Evolutionary conservation across 2,113 vertebrate species (phyloP).

Genomic region (Prunella himalayana): DNA sequence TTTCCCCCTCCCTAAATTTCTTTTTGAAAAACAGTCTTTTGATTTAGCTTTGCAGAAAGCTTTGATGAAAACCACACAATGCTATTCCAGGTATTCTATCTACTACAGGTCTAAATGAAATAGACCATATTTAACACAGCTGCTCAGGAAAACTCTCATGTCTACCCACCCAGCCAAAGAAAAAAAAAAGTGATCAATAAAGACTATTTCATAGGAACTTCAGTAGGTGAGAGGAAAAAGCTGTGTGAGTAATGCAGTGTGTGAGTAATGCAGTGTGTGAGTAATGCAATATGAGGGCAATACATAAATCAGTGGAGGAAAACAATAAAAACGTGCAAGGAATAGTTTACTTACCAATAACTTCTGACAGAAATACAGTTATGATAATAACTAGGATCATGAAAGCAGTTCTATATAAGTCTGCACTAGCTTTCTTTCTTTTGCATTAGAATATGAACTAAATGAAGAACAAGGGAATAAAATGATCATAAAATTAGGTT

Average conservation of each 20-base stretch:
- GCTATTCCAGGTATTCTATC: background rate
- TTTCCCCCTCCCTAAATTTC: fast-evolving
- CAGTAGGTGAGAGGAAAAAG: background rate
- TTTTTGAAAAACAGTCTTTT: background rate
- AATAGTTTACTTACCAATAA: background rate
- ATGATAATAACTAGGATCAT: background rate
- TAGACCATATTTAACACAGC: background rate
- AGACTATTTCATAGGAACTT: background rate
- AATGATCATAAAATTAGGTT: background rate
- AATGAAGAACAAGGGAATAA: background rate
- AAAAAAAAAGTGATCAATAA: background rate
- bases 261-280: background rate
- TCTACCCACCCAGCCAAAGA: background rate
- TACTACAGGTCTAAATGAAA: background rate
- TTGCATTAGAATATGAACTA: background rate
- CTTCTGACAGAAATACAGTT: background rate
- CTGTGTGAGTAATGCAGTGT: background rate
- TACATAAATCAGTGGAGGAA: background rate
- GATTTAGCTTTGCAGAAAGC: background rate
- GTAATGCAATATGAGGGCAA: background rate
- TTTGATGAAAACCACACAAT: background rate
- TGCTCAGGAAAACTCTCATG: background rate
- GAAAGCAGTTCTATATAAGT: background rate
- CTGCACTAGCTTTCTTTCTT: background rate
- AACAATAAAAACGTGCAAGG: background rate